Evolutionary conservation across 2,797 vertebrate genomes (phyloP).

Genomic region (Sebastes kiyomatsui): DNA sequence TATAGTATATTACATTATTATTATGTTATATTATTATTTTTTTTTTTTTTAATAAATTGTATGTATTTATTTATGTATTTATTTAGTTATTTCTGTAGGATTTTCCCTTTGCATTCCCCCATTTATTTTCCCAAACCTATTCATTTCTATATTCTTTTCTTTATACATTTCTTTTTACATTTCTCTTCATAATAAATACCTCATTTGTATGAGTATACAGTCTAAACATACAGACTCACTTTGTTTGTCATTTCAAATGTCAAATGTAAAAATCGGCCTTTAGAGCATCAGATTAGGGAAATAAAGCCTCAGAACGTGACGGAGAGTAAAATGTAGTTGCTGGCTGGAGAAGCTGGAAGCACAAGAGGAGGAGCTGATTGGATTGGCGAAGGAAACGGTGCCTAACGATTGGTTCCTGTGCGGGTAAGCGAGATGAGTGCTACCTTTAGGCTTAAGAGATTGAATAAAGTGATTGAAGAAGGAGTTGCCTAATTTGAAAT

Average conservation of each 20-base stretch:
- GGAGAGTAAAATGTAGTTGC: not conserved
- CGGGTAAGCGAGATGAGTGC: slow-evolving; percentile 6
- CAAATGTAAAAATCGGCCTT: not conserved
- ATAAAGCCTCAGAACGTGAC: not conserved
- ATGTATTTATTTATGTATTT: too few species aligned
- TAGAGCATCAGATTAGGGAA: not conserved
- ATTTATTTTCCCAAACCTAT: too few species aligned
- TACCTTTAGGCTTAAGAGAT: slow-evolving; percentile 17
- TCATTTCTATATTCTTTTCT: too few species aligned
- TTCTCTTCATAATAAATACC: not conserved
- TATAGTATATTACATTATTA: too few species aligned
- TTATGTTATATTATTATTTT: too few species aligned
- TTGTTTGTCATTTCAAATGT: not conserved
- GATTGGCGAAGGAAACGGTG: not conserved
- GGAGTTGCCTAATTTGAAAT: slow-evolving; percentile 20
- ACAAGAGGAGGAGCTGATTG: slow-evolving; percentile 9
- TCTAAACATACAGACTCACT: not conserved
- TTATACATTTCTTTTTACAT: too few species aligned
- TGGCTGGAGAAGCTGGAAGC: not conserved
- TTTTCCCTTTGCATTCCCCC: too few species aligned
- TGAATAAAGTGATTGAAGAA: slow-evolving; percentile 17
- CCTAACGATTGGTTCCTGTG: slow-evolving; percentile 22
- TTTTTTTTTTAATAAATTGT: too few species aligned
- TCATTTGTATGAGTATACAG: not conserved
- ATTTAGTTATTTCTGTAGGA: too few species aligned